phyloP scores from a whole-genome alignment of 2,888 invertebrate genomes.

The Andrena haemorrhoa region DNA sequence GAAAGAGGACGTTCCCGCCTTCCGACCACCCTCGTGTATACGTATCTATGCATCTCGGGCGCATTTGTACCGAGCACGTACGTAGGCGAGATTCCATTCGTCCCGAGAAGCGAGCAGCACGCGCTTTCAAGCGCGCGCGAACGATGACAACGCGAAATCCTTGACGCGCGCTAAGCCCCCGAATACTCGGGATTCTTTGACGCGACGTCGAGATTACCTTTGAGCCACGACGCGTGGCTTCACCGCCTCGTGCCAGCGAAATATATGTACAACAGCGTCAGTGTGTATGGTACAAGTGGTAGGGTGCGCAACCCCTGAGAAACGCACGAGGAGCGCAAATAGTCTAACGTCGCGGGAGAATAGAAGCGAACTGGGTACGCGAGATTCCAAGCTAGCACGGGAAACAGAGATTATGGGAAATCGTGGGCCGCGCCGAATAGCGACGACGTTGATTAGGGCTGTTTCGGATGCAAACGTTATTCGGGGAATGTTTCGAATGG shows the following conservation, averaged over 20 bases:
- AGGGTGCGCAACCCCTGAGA: conserved; percentile 1
- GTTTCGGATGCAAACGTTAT: too few relatives aligned
- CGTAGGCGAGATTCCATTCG: conserved; percentile 51
- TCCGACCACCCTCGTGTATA: conserved; percentile 39
- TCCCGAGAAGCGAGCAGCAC: conserved; percentile 43
- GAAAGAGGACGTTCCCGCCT: conserved; percentile 25
- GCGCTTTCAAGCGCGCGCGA: conserved; percentile 8
- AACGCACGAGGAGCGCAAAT: not conserved
- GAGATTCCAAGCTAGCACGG: not conserved
- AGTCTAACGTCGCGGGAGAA: conserved; percentile 1
- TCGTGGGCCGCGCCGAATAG: too few relatives aligned
- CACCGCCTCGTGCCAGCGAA: conserved; percentile 25
- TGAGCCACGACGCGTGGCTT: conserved; percentile 38
- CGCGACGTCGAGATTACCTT: conserved; percentile 29
- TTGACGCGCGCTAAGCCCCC: conserved; percentile 43
- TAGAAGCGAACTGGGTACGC: conserved; percentile 1
- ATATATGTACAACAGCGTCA: conserved; percentile 46
- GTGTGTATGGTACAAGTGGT: conserved; percentile 27
- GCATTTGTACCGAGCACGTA: conserved; percentile 50
- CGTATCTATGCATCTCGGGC: conserved; percentile 23
- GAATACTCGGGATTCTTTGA: conserved; percentile 59
- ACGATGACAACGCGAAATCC: conserved; percentile 46
- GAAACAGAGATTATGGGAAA: too few relatives aligned
- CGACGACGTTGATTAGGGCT: too few relatives aligned
- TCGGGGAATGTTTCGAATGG: too few relatives aligned